phyloP scores from a whole-genome alignment of 2,797 vertebrate genomes.

The Acropternis orthonyx region DNA sequence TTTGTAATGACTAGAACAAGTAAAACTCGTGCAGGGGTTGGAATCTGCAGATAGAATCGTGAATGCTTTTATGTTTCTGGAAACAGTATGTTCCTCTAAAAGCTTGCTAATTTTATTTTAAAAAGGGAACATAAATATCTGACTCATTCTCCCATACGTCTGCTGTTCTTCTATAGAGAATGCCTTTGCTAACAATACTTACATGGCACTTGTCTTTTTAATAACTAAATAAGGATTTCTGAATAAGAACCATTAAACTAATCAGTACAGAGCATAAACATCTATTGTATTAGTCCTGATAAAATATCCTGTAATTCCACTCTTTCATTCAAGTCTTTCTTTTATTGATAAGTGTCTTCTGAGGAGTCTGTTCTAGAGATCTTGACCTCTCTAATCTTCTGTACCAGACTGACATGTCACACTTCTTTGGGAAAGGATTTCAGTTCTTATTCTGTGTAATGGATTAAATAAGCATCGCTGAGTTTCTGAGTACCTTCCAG shows the following conservation, averaged over 20 bases:
- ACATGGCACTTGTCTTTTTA: not conserved
- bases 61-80: not conserved
- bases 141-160: conserved; percentile 20
- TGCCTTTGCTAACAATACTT: not conserved
- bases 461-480: not conserved
- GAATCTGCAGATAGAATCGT: not conserved
- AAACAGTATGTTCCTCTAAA: conserved; percentile 33
- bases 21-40: not conserved
- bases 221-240: conserved; percentile 20
- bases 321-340: not conserved
- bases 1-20: not conserved
- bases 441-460: not conserved
- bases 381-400: not conserved
- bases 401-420: not conserved
- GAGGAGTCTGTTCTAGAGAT: not conserved
- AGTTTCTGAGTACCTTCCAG: not conserved
- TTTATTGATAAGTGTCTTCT: not conserved
- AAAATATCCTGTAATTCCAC: not conserved
- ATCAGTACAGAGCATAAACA: conserved; percentile 7
- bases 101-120: conserved; percentile 39
- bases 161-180: not conserved
- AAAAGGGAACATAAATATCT: conserved; percentile 33
- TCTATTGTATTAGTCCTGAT: not conserved
- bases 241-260: not conserved
- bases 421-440: not conserved